Percentiles rank a stretch among this genome's conserved stretches.
These are phyloP conservation scores for Anoura caudifer DNA, from an alignment of 2,113 vertebrate genomes.

Conservation along the genomic window DNA sequence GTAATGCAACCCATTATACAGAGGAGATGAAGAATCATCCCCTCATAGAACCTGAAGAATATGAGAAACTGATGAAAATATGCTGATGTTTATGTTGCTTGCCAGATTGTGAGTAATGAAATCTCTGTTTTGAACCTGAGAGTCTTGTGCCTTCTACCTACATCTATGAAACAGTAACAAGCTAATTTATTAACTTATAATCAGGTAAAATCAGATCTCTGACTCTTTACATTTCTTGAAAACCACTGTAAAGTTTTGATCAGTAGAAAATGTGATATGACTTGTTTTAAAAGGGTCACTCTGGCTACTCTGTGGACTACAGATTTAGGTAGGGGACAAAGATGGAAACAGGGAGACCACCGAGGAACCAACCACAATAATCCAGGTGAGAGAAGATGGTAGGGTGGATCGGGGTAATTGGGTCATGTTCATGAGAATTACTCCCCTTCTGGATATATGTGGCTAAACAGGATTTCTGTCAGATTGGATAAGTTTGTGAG, in stretches of 20 bases:
- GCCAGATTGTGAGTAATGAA: neutral
- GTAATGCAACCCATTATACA: neutral
- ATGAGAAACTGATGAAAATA: neutral
- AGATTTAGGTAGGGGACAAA: neutral
- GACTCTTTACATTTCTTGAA: neutral
- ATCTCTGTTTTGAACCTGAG: neutral
- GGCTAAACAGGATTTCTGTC: neutral
- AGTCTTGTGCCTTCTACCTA: neutral
- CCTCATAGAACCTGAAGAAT: neutral
- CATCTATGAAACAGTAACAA: neutral
- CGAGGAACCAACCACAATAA: neutral
- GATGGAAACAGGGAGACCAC: neutral
- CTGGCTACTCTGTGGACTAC: neutral
- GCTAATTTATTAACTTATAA: neutral
- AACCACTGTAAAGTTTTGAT: neutral
- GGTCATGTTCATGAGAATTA: neutral
- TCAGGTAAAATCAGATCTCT: neutral
- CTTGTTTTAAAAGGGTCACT: neutral
- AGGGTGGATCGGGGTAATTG: neutral
- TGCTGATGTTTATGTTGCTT: neutral
- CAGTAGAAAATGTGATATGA: neutral
- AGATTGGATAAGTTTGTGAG: neutral
- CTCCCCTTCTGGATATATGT: neutral
- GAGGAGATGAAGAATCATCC: neutral
- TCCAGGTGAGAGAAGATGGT: neutral